Evolutionary conservation across 2,888 invertebrate species (phyloP).

Genomic region (Ligdia adustata): DNA sequence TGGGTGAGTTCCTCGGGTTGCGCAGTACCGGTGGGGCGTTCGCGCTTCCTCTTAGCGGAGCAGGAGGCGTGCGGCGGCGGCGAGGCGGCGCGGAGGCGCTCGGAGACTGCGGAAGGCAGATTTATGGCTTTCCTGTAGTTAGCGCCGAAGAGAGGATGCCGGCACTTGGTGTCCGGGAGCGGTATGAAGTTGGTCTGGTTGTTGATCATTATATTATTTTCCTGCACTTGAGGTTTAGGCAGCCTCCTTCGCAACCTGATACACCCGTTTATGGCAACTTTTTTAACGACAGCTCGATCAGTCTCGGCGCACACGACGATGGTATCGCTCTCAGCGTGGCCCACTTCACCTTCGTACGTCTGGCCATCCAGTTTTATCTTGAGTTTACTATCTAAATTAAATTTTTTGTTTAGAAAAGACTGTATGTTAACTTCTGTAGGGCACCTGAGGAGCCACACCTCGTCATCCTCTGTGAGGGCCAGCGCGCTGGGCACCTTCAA

Average conservation of each 20-base stretch:
- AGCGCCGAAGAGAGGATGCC: conserved; percentile 70
- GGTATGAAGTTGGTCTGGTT: conserved; percentile 61
- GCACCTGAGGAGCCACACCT: conserved; percentile 63
- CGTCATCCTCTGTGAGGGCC: conserved; percentile 55
- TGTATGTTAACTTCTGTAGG: conserved; percentile 55
- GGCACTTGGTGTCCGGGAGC: conserved; percentile 66
- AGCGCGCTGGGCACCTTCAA: conserved; percentile 28
- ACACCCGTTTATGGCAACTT: conserved; percentile 46
- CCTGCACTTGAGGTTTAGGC: conserved; percentile 58
- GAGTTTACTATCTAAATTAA: conserved; percentile 54
- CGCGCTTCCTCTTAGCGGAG: background rate
- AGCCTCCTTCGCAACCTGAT: conserved; percentile 59
- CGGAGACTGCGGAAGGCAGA: conserved; percentile 48
- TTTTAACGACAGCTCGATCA: conserved; percentile 45
- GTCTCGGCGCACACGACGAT: conserved; percentile 44
- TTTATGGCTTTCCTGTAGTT: conserved; percentile 63
- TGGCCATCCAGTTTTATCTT: conserved; percentile 64
- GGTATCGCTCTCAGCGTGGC: conserved; percentile 38
- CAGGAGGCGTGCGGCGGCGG: background rate
- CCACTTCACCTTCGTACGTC: conserved; percentile 54
- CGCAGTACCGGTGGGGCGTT: background rate
- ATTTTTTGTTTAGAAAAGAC: conserved; percentile 45
- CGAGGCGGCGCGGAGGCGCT: conserved; percentile 40
- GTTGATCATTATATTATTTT: conserved; percentile 45
- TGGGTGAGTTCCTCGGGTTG: background rate